Percentiles rank a stretch among this genome's conserved stretches.
Evolutionary conservation across 2,113 vertebrate species (phyloP).

Genomic region (Apteryx owenii): DNA sequence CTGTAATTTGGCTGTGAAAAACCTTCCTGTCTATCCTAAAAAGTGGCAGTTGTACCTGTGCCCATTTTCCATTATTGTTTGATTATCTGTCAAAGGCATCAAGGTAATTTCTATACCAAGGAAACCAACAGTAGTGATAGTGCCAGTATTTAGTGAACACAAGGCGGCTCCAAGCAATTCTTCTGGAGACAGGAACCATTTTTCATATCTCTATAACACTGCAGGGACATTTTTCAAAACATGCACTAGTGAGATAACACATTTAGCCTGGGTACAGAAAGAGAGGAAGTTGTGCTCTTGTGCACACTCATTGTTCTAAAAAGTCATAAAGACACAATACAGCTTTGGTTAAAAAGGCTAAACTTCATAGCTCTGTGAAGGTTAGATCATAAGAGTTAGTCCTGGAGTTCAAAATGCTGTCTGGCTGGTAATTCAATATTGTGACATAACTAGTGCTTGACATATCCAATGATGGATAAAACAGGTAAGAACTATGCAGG

Average conservation of each 20-base stretch:
- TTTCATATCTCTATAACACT: neutral
- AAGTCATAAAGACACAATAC: constrained; percentile 31
- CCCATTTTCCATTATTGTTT: constrained; percentile 70
- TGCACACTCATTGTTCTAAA: neutral
- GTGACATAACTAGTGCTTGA: neutral
- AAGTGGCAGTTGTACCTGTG: constrained; percentile 24
- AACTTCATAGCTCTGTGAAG: neutral
- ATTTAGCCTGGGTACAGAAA: neutral
- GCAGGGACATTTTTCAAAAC: constrained; percentile 18
- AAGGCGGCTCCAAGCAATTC: neutral
- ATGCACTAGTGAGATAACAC: constrained; percentile 52
- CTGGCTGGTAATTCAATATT: neutral
- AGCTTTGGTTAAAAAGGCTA: neutral
- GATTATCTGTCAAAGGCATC: constrained; percentile 61
- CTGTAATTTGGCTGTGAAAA: constrained; percentile 37
- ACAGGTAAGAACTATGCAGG: neutral
- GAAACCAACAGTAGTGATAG: constrained; percentile 33
- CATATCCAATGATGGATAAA: neutral
- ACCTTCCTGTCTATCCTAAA: constrained; percentile 8
- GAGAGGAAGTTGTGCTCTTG: constrained; percentile 35
- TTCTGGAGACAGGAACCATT: constrained; percentile 33
- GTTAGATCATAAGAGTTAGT: neutral
- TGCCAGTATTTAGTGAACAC: constrained; percentile 41
- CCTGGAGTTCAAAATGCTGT: neutral
- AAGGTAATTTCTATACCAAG: constrained; percentile 51